Evolutionary conservation across 1,140 invertebrate species (phyloP), one percentile per base, ranked within the genome.

Genomic region (Drosophila hydei): DNA sequence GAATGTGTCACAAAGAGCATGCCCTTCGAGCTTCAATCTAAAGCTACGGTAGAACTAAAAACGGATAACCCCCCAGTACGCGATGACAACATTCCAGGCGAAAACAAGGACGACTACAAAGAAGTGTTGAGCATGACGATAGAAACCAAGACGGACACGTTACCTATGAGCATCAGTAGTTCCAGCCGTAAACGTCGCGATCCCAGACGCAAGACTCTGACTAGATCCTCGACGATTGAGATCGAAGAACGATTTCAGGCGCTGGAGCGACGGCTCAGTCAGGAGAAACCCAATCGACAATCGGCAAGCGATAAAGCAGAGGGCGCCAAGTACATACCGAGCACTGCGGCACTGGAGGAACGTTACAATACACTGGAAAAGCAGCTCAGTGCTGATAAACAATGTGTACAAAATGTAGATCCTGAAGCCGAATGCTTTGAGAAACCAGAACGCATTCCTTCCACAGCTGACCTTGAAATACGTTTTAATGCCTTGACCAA

Each of bases 161-260:
- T 62, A 8, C 25, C 72, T 19, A 43, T 19, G 47, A 60, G n/a
- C 14, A 25, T 45, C 2, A 62, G 40, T 68, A 73, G 47, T 40
- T 75, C 78, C 19, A 72, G 67, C 33, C 58, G 75, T 0, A 91
- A 91, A 11, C 72, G 89, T 19, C 42, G 89, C 11, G 89, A 91
- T 75, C 89, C 81, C 1, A 59, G 89, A 8, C 70, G 89, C 0
- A 70, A 81, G 33, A 91, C 89, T 0, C 30, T 91, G 1, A 88
- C 89, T 4, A 70, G 85, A 21, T 91, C 85, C 0, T 77, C 89
- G 0, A 91, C 89, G 1, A 88, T 91, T n/a, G 90, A 91, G n/a
- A 70, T 90, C 14, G 89, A 91, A 47, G 87, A 91, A 33, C 72
- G 87, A 6, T 91, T 79, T 47, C 73, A 83, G 52, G 87, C 83